A percentile compares a stretch with the other conserved stretches of the same genome.
These are phyloP conservation scores for Calonectris borealis DNA, from an alignment of 2,113 vertebrate species.

Conservation along the genomic window DNA sequence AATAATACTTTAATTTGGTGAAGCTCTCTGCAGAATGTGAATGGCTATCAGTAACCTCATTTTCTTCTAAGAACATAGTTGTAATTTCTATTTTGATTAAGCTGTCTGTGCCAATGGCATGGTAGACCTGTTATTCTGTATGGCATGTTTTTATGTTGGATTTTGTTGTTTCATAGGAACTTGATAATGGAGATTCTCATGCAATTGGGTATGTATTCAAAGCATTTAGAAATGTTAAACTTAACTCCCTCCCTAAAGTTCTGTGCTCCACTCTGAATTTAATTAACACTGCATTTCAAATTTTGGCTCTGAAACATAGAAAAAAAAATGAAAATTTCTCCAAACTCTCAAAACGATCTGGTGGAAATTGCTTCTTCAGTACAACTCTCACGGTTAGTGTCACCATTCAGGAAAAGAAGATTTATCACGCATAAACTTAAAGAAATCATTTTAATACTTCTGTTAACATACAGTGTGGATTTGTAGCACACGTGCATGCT, in stretches of 20 bases:
- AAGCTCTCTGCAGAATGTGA: background rate
- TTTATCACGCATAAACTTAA: background rate
- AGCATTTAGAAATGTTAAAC: background rate
- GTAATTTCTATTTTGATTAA: background rate
- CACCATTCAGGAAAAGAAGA: background rate
- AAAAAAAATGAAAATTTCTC: background rate
- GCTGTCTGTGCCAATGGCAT: background rate
- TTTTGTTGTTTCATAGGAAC: conserved; percentile 67
- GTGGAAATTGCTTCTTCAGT: background rate
- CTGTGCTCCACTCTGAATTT: background rate
- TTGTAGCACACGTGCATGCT: background rate
- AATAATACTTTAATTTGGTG: background rate
- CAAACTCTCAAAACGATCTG: background rate
- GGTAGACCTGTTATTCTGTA: background rate
- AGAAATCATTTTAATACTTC: background rate
- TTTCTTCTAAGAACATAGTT: background rate
- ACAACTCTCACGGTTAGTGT: background rate
- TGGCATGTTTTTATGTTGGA: background rate
- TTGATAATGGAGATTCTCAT: conserved; percentile 51
- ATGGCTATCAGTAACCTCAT: background rate
- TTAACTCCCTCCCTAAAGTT: background rate
- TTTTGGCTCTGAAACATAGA: background rate
- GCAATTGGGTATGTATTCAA: conserved; percentile 67
- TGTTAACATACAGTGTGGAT: background rate
- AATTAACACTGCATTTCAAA: background rate